These are phyloP conservation scores for Caenorhabditis drosophilae DNA, from an alignment of 2,888 invertebrate genomes.

Conservation along the genomic window DNA sequence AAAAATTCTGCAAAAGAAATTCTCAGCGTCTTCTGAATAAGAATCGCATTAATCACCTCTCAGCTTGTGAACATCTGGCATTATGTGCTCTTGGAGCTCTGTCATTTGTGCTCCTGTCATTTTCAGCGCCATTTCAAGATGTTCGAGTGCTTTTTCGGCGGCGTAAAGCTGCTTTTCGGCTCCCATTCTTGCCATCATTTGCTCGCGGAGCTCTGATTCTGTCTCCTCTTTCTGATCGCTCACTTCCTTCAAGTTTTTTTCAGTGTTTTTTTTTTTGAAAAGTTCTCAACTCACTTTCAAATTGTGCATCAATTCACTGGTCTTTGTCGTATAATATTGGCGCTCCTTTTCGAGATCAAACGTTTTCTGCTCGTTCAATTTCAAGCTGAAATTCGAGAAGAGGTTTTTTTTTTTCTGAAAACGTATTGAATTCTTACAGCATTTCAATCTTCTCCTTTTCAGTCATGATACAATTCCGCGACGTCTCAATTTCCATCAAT, in stretches of 20 bases:
- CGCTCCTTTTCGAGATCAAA: conserved; percentile 71
- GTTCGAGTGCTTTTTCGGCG: conserved; percentile 69
- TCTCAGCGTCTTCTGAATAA: background rate
- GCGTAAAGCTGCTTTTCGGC: conserved; percentile 69
- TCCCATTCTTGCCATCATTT: conserved; percentile 71
- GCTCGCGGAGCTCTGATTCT: conserved; percentile 71
- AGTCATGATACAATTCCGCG: conserved; percentile 68
- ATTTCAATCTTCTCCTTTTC: conserved; percentile 71
- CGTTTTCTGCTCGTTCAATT: conserved; percentile 69
- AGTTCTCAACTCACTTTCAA: conserved; percentile 67
- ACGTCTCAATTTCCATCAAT: conserved; percentile 70
- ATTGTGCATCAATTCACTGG: conserved; percentile 70
- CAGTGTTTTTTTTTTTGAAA: background rate
- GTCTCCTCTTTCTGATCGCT: conserved; percentile 71
- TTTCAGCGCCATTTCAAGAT: conserved; percentile 70
- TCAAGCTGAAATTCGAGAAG: conserved; percentile 58
- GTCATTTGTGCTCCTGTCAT: conserved; percentile 67
- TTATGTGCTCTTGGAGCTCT: conserved; percentile 71
- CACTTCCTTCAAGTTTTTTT: conserved; percentile 67
- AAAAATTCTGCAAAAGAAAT: conserved; percentile 70
- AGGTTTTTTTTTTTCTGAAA: background rate
- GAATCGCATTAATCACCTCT: conserved; percentile 69
- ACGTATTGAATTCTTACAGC: conserved; percentile 54
- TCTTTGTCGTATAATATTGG: conserved; percentile 70
- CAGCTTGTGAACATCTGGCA: conserved; percentile 71